Evolutionary conservation across 2,888 invertebrate species (phyloP).

Genomic region (Cataglyphis cursor): DNA sequence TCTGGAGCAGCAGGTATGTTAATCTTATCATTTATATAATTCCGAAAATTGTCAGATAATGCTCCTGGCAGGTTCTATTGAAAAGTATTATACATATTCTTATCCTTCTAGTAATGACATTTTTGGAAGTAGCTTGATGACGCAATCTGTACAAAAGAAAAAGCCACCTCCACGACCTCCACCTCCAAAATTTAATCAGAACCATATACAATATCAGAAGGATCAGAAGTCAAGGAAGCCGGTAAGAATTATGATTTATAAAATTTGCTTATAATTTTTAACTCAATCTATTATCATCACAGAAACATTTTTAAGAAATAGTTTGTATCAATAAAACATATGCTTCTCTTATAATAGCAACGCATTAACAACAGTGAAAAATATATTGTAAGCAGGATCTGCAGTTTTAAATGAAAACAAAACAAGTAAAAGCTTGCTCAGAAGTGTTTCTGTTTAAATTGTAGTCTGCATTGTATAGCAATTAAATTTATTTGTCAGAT

Average conservation of each 20-base stretch:
- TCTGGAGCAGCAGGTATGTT: conserved; percentile 82
- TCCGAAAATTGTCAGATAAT: not conserved
- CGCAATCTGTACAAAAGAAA: conserved; percentile 88
- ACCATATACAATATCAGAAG: conserved; percentile 75
- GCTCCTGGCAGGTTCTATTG: not conserved
- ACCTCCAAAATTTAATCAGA: conserved; percentile 88
- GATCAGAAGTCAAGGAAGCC: conserved; percentile 82
- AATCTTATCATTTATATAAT: not conserved
- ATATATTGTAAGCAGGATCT: not conserved
- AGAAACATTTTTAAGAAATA: not conserved
- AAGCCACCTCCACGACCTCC: conserved; percentile 92
- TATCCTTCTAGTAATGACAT: conserved; percentile 77
- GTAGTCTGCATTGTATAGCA: not conserved
- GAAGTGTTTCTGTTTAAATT: conserved; percentile 5
- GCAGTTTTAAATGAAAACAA: not conserved
- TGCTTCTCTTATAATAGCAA: not conserved
- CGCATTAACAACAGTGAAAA: not conserved
- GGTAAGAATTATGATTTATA: conserved; percentile 71
- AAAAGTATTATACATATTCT: too few species aligned
- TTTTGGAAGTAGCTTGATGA: conserved; percentile 86
- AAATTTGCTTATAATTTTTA: not conserved
- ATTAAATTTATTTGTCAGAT: not conserved
- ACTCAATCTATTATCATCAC: not conserved
- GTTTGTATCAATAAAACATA: not conserved
- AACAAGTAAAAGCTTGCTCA: not conserved